Base-by-base conservation (phyloP, 2,888 invertebrate genomes). In the Lepidochrysops patricia region DNA sequence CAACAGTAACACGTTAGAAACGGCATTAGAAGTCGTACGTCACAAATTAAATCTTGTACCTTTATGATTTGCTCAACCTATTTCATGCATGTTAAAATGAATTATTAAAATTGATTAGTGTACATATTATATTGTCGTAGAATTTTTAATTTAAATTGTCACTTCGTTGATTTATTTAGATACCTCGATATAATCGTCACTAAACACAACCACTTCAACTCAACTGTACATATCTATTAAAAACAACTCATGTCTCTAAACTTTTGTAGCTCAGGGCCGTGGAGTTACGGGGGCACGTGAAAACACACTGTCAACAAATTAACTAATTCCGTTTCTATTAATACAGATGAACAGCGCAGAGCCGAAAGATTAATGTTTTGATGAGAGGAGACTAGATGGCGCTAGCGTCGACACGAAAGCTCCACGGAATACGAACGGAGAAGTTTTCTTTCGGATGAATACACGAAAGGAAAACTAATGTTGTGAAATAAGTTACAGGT, bases 271-370 rank as follows among this genome's bases (percentile, higher is more conserved):
- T 49, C 25, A 1, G 26, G 25, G n/a, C 26, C 26, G 50, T 26
- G 26, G 50, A 26, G 27, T 43, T 43, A 23, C 1, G 12, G 19
- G 5, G 29, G 29, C 27, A 29, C 54, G 32, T 32, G 54, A 29
- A 54, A 54, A 61, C 57, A 57, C 57, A 50, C 54, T 57, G 57
- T 61, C 54, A 60, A 60, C 60, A 61, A 63, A 61, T 57, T 62
- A 60, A 64, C 64, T 62, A 62, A 63, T 61, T 61, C 62, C 60
- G 60, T 59, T 43, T 63, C 64, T 66, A 66, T 64, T 66, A 61
- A 60, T 66, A 66, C 57, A 59, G 61, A 63, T 64, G 64, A 64
- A 61, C 43, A 60, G 56, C 52, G 52, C 19, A 15, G 25, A 50
- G 50, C 50, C 52, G 26, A 34, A 35, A 52, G 35, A 27, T 52